phyloP scores from a whole-genome alignment of 1,140 invertebrate genomes.

The Hesperophylax magnus region DNA sequence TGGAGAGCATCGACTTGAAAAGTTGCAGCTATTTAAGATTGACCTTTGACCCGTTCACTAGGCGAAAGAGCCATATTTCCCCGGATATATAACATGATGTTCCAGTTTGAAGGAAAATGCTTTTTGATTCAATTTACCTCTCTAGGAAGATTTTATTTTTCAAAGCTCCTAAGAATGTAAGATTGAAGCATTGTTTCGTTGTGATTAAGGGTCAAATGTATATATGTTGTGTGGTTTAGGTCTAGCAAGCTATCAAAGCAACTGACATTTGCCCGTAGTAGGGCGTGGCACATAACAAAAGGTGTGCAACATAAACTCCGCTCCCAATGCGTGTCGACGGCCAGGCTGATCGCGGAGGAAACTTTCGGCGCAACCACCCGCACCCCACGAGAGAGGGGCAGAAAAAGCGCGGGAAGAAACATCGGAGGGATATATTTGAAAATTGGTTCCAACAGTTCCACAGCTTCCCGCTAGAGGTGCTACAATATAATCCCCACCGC shows the following conservation, averaged over 20 bases:
- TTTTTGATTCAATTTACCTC: too few species aligned
- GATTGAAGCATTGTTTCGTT: too few species aligned
- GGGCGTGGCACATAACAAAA: slow-evolving; percentile 55
- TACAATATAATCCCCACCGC: not conserved
- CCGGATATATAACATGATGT: too few species aligned
- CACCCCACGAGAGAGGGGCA: not conserved
- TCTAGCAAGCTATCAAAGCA: slow-evolving; percentile 27
- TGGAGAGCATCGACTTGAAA: too few species aligned
- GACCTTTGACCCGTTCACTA: too few species aligned
- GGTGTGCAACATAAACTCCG: slow-evolving; percentile 27
- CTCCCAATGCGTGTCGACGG: slow-evolving; percentile 13
- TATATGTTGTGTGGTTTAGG: not conserved
- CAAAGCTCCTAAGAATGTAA: too few species aligned
- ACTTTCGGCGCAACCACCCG: not conserved
- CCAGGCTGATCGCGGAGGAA: not conserved
- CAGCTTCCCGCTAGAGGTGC: slow-evolving; percentile 50
- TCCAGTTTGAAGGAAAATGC: too few species aligned
- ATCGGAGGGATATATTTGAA: slow-evolving; percentile 26
- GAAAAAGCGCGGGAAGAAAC: slow-evolving; percentile 4
- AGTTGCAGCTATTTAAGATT: too few species aligned
- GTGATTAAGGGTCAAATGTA: too few species aligned
- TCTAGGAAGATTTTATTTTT: too few species aligned
- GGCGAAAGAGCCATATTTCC: too few species aligned
- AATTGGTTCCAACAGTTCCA: slow-evolving; percentile 28
- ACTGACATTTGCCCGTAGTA: slow-evolving; percentile 49